These are phyloP conservation scores for Alfaro cultratus DNA, from an alignment of 2,797 vertebrate species.

Conservation along the genomic window DNA sequence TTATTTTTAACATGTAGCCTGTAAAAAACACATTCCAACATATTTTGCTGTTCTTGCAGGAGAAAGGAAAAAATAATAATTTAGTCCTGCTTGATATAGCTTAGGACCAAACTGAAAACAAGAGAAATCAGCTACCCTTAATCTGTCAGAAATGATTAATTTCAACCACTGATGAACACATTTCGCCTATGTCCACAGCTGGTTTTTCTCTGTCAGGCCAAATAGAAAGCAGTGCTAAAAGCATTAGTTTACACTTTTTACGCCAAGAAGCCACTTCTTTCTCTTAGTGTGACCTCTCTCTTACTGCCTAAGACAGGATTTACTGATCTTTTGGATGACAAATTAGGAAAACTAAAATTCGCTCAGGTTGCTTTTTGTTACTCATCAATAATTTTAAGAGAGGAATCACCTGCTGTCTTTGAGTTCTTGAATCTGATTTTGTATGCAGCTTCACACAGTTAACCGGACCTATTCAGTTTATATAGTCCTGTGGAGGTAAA, in stretches of 20 bases:
- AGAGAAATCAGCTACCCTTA: background rate
- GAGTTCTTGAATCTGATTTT: too few species aligned
- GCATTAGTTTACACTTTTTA: background rate
- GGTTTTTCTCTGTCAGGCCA: background rate
- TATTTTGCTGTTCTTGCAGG: background rate
- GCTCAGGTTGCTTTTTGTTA: background rate
- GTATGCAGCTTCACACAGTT: too few species aligned
- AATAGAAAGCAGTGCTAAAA: constrained; percentile 1
- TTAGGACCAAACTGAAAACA: background rate
- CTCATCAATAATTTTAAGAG: too few species aligned
- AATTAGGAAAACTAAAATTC: background rate
- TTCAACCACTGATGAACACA: background rate
- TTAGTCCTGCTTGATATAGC: background rate
- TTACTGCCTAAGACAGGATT: background rate
- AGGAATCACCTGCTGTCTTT: too few species aligned
- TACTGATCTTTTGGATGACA: background rate
- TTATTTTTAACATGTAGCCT: background rate
- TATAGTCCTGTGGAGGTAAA: too few species aligned
- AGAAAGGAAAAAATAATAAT: background rate
- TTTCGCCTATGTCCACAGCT: background rate
- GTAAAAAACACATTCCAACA: background rate
- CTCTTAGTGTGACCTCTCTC: background rate
- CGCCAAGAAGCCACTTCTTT: background rate
- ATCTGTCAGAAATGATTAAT: background rate
- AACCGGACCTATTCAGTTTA: background rate